Evolutionary conservation across 2,888 invertebrate genomes (phyloP), one percentile per base, ranked within the genome.

Genomic region (Athalia circularis): DNA sequence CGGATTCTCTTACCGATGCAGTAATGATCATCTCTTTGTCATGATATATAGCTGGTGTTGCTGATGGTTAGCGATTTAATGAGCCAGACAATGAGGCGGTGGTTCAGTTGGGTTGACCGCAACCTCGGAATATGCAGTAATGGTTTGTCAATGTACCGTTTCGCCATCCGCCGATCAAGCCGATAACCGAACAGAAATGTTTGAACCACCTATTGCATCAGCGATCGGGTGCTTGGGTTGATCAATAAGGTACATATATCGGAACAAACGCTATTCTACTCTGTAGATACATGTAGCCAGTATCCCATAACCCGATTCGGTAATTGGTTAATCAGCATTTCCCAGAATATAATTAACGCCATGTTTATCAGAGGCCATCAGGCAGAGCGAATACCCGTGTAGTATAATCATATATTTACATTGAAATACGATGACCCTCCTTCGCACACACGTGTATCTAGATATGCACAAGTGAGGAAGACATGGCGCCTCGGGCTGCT

Each of bases 161-260:
- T 47, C 72, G 15, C 59, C 72, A 9, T 13, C 57, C 59, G 57
- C 57, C 72, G 72, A 72, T 72, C 72, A 72, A 59, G 72, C 72
- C 59, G 72, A 72, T 72, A 72, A 72, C 72, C 72, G 59, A 57
- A 59, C 57, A 47, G 72, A 72, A 72, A 72, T 72, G 59, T 72
- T 72, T 72, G 57, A 59, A 57, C 57, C 72, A 72, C 59, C 72
- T 59, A 72, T 72, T 59, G 72, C 62, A 62, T 62, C 47, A 59
- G 29, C 47, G 11, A 59, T 15, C 59, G 47, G 59, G 72, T 72
- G 29, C 29, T 29, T n/a, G 59, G 72, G 59, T 59, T 72, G 72
- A 72, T 72, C 57, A 72, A 72, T 72, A 57, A 72, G 57, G 72
- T 72, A 57, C 29, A 29, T 72, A 57, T 2, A 29, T 47, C 48